Evolutionary conservation across 2,888 invertebrate species (phyloP).

Genomic region (Colletes collaris): DNA sequence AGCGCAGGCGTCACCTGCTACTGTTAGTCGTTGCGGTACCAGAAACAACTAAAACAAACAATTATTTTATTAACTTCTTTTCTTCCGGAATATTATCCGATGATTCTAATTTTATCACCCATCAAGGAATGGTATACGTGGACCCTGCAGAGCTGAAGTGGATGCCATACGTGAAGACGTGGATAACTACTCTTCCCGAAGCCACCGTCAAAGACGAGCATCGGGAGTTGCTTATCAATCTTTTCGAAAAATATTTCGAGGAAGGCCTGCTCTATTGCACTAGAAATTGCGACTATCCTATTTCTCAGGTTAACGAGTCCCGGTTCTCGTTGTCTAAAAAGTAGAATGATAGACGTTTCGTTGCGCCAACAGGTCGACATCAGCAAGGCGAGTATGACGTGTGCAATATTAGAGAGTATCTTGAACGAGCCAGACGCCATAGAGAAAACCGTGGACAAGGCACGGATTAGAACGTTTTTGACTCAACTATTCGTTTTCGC

Average conservation of each 20-base stretch:
- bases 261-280: slow-evolving; percentile 87
- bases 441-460: slow-evolving; percentile 85
- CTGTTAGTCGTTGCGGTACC: slow-evolving; percentile 88
- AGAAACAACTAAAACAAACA: not conserved
- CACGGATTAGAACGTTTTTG: slow-evolving; percentile 86
- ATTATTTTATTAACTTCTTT: not conserved
- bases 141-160: slow-evolving; percentile 93
- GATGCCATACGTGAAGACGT: slow-evolving; percentile 91
- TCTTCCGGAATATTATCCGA: not conserved
- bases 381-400: slow-evolving; percentile 91
- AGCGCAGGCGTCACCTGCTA: slow-evolving; percentile 95
- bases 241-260: slow-evolving; percentile 88
- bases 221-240: slow-evolving; percentile 81
- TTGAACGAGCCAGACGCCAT: slow-evolving; percentile 87
- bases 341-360: not conserved
- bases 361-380: slow-evolving; percentile 88
- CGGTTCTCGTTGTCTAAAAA: not conserved
- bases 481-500: slow-evolving; percentile 92
- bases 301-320: slow-evolving; percentile 87
- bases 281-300: slow-evolving; percentile 88
- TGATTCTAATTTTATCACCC: too few species aligned
- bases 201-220: slow-evolving; percentile 84
- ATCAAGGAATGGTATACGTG: slow-evolving; percentile 93
- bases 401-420: slow-evolving; percentile 89
- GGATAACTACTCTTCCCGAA: slow-evolving; percentile 86